A percentile compares a stretch with the other conserved stretches of the same genome.
Evolutionary conservation across 2,797 vertebrate species (phyloP).

Genomic region (Cercopithecus diana): DNA sequence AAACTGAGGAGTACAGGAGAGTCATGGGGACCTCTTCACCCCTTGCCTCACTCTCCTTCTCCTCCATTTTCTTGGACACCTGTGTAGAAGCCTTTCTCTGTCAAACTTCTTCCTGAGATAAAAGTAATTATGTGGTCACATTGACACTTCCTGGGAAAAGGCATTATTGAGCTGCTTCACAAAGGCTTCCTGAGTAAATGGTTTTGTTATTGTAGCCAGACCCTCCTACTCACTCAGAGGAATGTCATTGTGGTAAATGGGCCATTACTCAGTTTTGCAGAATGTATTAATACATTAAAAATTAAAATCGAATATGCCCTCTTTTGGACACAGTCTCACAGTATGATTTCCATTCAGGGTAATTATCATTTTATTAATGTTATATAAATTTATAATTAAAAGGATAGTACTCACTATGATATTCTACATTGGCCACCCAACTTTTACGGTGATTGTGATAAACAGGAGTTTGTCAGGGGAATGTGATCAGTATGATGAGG

Average conservation of each 20-base stretch:
- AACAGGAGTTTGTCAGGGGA: not conserved
- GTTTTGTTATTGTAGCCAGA: not conserved
- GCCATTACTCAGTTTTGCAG: not conserved
- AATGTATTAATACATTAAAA: not conserved
- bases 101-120: not conserved
- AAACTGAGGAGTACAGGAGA: not conserved
- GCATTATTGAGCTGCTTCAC: not conserved
- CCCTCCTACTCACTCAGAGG: not conserved
- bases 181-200: not conserved
- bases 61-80: not conserved
- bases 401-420: not conserved
- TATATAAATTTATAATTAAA: not conserved
- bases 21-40: rapidly evolving
- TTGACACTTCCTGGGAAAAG: not conserved
- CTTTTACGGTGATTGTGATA: not conserved
- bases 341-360: not conserved
- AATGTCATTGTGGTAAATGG: not conserved
- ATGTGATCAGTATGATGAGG: not conserved
- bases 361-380: not conserved
- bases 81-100: not conserved
- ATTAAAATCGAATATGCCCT: not conserved
- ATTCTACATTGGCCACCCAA: not conserved
- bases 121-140: not conserved
- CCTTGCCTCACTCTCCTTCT: not conserved
- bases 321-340: not conserved